A percentile compares a stretch with the other conserved stretches of the same genome.
phyloP scores from a whole-genome alignment of 2,797 vertebrate genomes.

The Enteromius afrohamiltoni region DNA sequence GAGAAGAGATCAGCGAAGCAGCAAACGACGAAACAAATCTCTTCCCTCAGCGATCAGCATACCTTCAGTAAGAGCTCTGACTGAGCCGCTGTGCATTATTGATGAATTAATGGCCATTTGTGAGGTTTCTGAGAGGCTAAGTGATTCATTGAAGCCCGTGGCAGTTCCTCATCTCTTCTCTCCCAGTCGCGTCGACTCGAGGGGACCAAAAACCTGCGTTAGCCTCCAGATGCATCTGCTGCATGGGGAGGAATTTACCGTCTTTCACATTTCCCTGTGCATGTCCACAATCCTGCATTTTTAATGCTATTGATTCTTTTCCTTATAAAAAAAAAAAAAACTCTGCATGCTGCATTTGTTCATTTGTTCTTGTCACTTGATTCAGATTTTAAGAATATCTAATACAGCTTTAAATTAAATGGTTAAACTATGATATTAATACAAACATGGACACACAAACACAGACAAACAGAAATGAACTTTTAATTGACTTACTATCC shows the following conservation, averaged over 20 bases:
- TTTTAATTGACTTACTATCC: background rate
- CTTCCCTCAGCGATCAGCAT: background rate
- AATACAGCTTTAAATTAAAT: no score
- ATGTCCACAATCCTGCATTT: background rate
- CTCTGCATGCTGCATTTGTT: background rate
- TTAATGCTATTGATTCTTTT: background rate
- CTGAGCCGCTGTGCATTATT: constrained; percentile 46
- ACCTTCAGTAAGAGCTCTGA: constrained; percentile 5
- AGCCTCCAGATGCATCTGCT: constrained; percentile 22
- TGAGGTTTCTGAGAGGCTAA: constrained; percentile 22
- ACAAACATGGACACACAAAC: no score
- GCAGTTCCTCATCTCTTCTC: background rate
- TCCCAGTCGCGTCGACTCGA: constrained; percentile 36
- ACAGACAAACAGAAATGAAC: no score
- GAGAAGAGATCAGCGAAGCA: background rate
- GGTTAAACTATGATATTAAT: no score
- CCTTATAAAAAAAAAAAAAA: background rate
- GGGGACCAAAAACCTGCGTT: constrained; percentile 31
- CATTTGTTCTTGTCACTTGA: background rate
- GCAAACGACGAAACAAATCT: background rate
- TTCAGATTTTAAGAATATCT: no score
- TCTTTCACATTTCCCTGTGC: background rate
- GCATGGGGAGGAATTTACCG: background rate
- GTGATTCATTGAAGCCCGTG: background rate
- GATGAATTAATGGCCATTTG: constrained; percentile 41